Conservation (phyloP, 2,888 invertebrate species). For the Calameuta pallipes region DNA sequence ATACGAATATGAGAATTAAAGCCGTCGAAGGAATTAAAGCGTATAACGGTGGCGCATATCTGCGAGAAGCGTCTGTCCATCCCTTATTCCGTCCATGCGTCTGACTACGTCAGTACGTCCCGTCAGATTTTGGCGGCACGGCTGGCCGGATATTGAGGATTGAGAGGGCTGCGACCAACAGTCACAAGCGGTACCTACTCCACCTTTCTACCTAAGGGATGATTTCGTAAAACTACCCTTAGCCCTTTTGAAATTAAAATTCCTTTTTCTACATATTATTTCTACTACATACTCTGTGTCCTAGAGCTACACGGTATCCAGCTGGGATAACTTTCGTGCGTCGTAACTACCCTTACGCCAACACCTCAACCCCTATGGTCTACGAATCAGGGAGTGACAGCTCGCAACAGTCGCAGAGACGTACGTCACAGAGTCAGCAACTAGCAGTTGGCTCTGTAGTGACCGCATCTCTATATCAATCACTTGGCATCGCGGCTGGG, state of each 20-base stretch:
- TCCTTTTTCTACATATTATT: background rate
- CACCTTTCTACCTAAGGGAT: background rate
- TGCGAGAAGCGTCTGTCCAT: slow-evolving; percentile 44
- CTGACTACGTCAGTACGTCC: background rate
- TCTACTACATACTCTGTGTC: background rate
- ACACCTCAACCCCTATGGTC: background rate
- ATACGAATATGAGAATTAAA: slow-evolving; percentile 66
- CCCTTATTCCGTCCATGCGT: slow-evolving; percentile 23
- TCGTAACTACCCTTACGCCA: background rate
- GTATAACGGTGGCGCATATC: slow-evolving; percentile 54
- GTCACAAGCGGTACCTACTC: background rate
- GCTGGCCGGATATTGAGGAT: slow-evolving; percentile 54
- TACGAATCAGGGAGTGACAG: slow-evolving; percentile 39
- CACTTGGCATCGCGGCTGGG: slow-evolving; percentile 53
- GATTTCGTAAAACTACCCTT: background rate
- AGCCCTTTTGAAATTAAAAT: background rate
- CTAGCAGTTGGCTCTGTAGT: slow-evolving; percentile 58
- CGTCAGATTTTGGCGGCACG: slow-evolving; percentile 13
- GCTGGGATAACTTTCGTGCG: background rate
- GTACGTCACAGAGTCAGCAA: slow-evolving; percentile 65
- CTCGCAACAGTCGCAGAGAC: slow-evolving; percentile 56
- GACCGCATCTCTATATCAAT: slow-evolving; percentile 66
- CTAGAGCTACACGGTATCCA: background rate
- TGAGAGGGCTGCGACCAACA: slow-evolving; percentile 27
- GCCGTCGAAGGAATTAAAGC: slow-evolving; percentile 65